A percentile compares a stretch with the other conserved stretches of the same genome.
phyloP scores from a whole-genome alignment of 2,888 invertebrate genomes.

The Philonicus albiceps region DNA sequence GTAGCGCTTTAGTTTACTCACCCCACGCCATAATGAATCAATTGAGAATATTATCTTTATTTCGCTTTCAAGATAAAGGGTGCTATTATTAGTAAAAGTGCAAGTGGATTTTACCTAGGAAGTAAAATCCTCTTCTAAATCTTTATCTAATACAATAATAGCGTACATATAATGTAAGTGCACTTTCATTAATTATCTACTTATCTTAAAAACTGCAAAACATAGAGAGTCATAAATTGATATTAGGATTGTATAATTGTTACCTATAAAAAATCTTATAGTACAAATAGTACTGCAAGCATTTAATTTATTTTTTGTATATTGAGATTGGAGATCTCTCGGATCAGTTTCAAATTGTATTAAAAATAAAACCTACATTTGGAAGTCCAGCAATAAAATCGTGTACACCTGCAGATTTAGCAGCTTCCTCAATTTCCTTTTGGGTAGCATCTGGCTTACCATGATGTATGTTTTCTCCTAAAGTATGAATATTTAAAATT shows the following conservation, averaged over 20 bases:
- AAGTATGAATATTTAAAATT: background rate
- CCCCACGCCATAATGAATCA: too few species aligned
- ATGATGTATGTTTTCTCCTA: conserved; percentile 72
- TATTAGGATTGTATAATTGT: too few species aligned
- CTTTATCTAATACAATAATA: too few species aligned
- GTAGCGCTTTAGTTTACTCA: too few species aligned
- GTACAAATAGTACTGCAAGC: too few species aligned
- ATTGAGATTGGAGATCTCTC: too few species aligned
- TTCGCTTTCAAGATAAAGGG: background rate
- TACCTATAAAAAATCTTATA: too few species aligned
- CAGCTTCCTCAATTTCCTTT: conserved; percentile 75
- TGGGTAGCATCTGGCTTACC: conserved; percentile 75
- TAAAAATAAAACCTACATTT: conserved; percentile 66
- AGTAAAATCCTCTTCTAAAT: background rate
- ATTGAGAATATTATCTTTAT: background rate
- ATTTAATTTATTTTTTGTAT: too few species aligned
- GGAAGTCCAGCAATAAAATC: conserved; percentile 78
- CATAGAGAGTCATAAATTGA: background rate
- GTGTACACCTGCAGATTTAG: conserved; percentile 79
- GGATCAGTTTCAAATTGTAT: background rate
- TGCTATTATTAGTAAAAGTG: too few species aligned
- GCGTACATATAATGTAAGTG: too few species aligned
- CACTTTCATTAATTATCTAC: background rate
- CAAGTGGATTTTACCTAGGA: background rate
- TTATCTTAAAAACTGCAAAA: background rate